Percentiles rank a stretch among this genome's conserved stretches.
Conservation (phyloP, 2,113 vertebrate genomes). For the Camelus dromedarius region DNA sequence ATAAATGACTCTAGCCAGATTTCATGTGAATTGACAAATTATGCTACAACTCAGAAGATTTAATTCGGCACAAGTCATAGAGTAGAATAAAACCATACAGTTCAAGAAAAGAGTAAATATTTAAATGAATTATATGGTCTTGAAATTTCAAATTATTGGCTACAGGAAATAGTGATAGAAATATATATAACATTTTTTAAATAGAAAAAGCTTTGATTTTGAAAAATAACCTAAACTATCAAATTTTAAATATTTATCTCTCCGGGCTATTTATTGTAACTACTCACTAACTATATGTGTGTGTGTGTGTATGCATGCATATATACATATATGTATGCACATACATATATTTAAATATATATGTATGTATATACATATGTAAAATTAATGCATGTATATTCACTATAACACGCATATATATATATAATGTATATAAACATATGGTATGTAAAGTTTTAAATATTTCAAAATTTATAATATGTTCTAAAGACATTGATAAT, state of each 20-base stretch:
- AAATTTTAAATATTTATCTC: neutral
- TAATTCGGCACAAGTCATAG: constrained; percentile 67
- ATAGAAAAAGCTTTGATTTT: neutral
- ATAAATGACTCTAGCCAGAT: constrained; percentile 71
- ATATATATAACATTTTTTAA: neutral
- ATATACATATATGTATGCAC: neutral
- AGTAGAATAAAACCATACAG: constrained; percentile 35
- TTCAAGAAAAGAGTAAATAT: constrained; percentile 22
- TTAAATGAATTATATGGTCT: neutral
- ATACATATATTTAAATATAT: no score
- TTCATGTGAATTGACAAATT: constrained; percentile 69
- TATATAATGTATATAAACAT: neutral
- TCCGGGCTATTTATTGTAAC: neutral
- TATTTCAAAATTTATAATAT: neutral
- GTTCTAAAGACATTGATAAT: neutral
- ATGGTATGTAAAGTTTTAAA: neutral
- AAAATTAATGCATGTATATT: neutral
- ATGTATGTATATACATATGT: neutral
- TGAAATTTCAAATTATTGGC: neutral
- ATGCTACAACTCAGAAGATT: constrained; percentile 62
- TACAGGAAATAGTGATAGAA: neutral
- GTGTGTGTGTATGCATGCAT: no score
- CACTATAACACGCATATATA: neutral
- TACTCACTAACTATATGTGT: neutral
- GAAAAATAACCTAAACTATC: neutral